phyloP scores from a whole-genome alignment of 2,797 vertebrate species.

The Enteromius fasciolatus region DNA sequence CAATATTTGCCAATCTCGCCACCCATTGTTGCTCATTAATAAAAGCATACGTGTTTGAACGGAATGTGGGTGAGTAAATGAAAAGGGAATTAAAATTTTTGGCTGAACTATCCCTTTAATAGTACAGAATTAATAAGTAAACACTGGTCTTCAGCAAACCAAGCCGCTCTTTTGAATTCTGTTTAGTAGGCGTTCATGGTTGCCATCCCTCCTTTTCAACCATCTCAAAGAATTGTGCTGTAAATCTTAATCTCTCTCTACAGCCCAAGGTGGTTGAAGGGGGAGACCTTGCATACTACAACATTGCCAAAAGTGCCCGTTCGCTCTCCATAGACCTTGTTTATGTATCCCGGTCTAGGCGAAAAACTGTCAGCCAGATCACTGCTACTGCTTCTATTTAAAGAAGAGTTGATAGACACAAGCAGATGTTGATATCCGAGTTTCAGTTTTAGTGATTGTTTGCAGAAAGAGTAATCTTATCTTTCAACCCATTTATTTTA shows the following conservation, averaged over 20 bases:
- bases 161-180: conserved; percentile 12
- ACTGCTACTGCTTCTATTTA: conserved; percentile 54
- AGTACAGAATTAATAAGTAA: background rate
- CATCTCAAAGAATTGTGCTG: conserved; percentile 16
- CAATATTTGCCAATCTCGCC: background rate
- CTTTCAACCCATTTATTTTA: background rate
- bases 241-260: conserved; percentile 29
- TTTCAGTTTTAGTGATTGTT: conserved; percentile 1
- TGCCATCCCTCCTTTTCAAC: conserved; percentile 25
- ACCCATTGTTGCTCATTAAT: background rate
- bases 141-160: conserved; percentile 9
- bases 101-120: background rate
- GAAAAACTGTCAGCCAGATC: conserved; percentile 48
- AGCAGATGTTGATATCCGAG: conserved; percentile 49
- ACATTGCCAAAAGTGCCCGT: conserved; percentile 58
- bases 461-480: background rate
- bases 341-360: conserved; percentile 57
- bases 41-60: background rate
- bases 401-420: conserved; percentile 49
- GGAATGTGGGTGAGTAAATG: background rate
- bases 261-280: conserved; percentile 51
- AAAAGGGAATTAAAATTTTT: background rate
- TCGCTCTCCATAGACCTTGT: conserved; percentile 65
- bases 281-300: conserved; percentile 63
- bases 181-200: conserved; percentile 18